Evolutionary conservation across 37 sponge, comb jelly and placozoan genomes (phyloP).

Genomic region (Cliona cf. orientalis): DNA sequence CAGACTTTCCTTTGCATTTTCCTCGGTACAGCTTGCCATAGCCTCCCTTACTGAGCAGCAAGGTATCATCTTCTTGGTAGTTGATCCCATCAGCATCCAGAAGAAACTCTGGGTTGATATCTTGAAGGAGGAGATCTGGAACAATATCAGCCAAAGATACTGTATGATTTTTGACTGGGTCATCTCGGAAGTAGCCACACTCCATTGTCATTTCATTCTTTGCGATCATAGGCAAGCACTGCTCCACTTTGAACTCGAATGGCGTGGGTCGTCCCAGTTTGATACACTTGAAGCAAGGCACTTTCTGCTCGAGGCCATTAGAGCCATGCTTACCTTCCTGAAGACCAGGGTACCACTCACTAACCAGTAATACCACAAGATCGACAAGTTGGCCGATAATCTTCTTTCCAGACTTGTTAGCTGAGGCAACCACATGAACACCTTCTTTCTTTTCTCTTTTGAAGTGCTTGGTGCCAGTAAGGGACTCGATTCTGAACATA

Average conservation of each 20-base stretch:
- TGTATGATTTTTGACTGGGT: conserved; percentile 36
- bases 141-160: conserved; percentile 72
- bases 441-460: conserved; percentile 57
- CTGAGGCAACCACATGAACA: conserved; percentile 59
- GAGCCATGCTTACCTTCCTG: conserved; percentile 7
- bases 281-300: conserved; percentile 73
- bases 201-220: conserved; percentile 40
- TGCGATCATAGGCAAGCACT: conserved; percentile 26
- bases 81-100: conserved; percentile 62
- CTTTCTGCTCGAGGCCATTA: conserved; percentile 49
- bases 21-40: conserved; percentile 87
- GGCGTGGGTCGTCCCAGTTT: conserved; percentile 30
- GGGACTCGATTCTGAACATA: conserved; percentile 64
- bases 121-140: conserved; percentile 87
- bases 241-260: conserved; percentile 51
- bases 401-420: conserved; percentile 53
- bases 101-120: conserved; percentile 68
- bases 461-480: conserved; percentile 16
- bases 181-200: conserved; percentile 38
- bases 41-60: conserved; percentile 81
- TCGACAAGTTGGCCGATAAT: conserved; percentile 81
- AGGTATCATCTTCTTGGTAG: conserved; percentile 59
- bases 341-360: conserved; percentile 89
- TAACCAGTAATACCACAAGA: conserved; percentile 57
- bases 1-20: conserved; percentile 55